These are phyloP conservation scores for Nixonia krombeini DNA, from an alignment of 1,140 invertebrate species.

Conservation along the genomic window DNA sequence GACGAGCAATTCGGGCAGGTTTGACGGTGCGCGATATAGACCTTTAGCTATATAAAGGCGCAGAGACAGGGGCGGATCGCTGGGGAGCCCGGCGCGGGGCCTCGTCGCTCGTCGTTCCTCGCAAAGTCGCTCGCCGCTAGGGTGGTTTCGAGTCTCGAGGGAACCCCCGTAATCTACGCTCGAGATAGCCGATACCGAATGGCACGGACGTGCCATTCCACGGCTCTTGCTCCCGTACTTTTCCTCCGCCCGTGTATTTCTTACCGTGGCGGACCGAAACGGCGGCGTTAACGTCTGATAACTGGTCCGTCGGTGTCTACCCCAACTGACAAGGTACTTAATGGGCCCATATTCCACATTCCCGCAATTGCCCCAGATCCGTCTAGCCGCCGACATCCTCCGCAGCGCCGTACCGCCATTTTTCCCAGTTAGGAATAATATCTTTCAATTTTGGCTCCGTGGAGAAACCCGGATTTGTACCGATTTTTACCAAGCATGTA, in stretches of 20 bases:
- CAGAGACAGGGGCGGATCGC: conserved; percentile 28
- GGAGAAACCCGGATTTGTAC: too few species aligned
- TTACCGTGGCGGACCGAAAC: conserved; percentile 42
- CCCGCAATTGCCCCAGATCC: conserved; percentile 34
- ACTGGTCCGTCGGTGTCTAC: conserved; percentile 42
- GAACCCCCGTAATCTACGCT: conserved; percentile 61
- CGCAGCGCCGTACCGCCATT: conserved; percentile 1
- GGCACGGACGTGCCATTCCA: conserved; percentile 47
- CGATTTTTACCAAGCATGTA: too few species aligned
- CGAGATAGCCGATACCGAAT: conserved; percentile 61
- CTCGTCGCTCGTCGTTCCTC: too few species aligned
- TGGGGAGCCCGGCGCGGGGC: conserved; percentile 22
- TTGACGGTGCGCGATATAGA: conserved; percentile 72
- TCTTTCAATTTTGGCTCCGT: too few species aligned
- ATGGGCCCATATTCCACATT: conserved; percentile 31
- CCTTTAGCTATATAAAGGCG: conserved; percentile 58
- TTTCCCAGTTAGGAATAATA: conserved; percentile 17
- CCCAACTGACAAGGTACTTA: conserved; percentile 33
- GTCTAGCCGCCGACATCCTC: too few species aligned
- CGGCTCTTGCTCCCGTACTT: conserved; percentile 34
- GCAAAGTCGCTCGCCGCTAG: too few species aligned
- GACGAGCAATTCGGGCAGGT: conserved; percentile 72
- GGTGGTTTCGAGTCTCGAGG: conserved; percentile 48
- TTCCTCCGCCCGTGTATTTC: conserved; percentile 40
- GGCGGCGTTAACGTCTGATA: conserved; percentile 51